These are phyloP conservation scores for Ophioninae sp. DNA, from an alignment of 2,888 invertebrate genomes.

Conservation along the genomic window DNA sequence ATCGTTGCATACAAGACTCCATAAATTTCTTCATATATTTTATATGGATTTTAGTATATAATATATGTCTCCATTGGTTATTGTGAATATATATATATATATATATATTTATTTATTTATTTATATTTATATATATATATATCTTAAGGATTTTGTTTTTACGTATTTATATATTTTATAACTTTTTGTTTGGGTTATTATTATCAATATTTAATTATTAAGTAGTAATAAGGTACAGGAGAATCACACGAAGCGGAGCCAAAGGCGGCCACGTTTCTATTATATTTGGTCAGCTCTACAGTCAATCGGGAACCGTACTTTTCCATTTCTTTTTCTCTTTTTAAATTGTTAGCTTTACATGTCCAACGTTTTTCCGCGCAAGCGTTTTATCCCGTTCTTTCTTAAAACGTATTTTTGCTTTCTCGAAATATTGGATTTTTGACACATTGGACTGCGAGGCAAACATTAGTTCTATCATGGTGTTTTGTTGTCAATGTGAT, in stretches of 20 bases:
- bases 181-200: conserved; percentile 55
- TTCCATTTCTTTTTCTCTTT: conserved; percentile 2
- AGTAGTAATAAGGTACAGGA: conserved; percentile 76
- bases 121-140: conserved; percentile 53
- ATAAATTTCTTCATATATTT: conserved; percentile 22
- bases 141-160: conserved; percentile 47
- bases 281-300: conserved; percentile 61
- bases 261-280: conserved; percentile 65
- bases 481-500: neutral
- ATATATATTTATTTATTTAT: too few species aligned
- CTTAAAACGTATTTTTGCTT: neutral
- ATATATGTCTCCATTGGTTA: conserved; percentile 17
- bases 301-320: conserved; percentile 31
- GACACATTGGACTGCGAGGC: neutral
- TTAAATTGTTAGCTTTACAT: conserved; percentile 18
- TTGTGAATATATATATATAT: conserved; percentile 43
- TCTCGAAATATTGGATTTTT: neutral
- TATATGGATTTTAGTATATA: neutral
- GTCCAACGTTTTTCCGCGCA: conserved; percentile 7
- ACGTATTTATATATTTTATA: conserved; percentile 51
- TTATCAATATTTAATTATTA: conserved; percentile 58
- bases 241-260: conserved; percentile 74
- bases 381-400: neutral
- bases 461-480: neutral
- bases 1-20: conserved; percentile 12